These are phyloP conservation scores for Stomatorhinus ivindoensis DNA, from an alignment of 2,113 vertebrate species.

Conservation along the genomic window DNA sequence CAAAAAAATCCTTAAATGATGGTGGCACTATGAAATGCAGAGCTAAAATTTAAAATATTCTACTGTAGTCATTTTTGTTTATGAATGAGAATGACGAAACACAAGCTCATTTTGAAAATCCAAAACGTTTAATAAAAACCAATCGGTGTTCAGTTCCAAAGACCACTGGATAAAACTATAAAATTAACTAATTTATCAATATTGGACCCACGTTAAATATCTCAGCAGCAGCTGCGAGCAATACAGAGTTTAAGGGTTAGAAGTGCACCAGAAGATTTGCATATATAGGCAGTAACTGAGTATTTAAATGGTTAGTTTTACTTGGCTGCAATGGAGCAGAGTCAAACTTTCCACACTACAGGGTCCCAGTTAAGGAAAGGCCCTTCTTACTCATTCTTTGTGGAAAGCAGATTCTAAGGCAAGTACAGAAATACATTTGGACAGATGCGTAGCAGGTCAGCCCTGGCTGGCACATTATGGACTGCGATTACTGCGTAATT, in stretches of 20 bases:
- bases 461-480: not conserved
- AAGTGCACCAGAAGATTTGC: not conserved
- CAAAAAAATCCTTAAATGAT: not conserved
- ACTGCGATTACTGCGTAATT: not conserved
- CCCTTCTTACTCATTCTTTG: not conserved
- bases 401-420: not conserved
- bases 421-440: not conserved
- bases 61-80: not conserved
- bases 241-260: not conserved
- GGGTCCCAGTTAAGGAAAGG: not conserved
- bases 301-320: not conserved
- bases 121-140: constrained; percentile 25
- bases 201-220: not conserved
- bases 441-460: not conserved
- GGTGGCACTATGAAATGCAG: not conserved
- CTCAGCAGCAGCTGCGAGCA: not conserved
- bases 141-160: not conserved
- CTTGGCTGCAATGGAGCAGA: not conserved
- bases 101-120: constrained; percentile 13
- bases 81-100: not conserved
- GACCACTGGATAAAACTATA: not conserved
- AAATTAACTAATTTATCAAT: not conserved
- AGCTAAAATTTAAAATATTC: not conserved
- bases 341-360: not conserved
- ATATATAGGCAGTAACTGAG: constrained; percentile 1